Conservation (phyloP, 2,797 vertebrate species). For the Trematomus bernacchii region DNA sequence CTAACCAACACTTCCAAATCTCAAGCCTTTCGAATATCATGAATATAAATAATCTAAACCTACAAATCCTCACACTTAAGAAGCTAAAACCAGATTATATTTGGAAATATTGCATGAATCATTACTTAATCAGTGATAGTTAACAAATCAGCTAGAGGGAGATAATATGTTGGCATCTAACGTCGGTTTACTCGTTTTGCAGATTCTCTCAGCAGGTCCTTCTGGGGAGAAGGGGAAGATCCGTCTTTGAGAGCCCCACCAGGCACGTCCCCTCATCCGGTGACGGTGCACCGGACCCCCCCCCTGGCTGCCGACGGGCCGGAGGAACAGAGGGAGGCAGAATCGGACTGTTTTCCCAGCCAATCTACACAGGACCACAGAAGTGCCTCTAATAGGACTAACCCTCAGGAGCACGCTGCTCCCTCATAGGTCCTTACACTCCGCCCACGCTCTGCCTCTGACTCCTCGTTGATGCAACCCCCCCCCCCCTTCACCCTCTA, state of each 20-base stretch:
- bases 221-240: constrained; percentile 87
- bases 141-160: background rate
- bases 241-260: constrained; percentile 62
- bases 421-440: constrained; percentile 84
- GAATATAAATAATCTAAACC: background rate
- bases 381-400: constrained; percentile 90
- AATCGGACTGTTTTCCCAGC: constrained; percentile 57
- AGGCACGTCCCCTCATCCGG: constrained; percentile 76
- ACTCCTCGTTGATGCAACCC: constrained; percentile 58
- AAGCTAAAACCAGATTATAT: background rate
- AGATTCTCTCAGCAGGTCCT: constrained; percentile 86
- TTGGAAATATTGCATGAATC: background rate
- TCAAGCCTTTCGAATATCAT: background rate
- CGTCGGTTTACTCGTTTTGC: constrained; percentile 35
- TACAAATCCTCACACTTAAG: background rate
- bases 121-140: background rate
- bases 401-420: constrained; percentile 81
- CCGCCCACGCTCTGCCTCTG: constrained; percentile 48
- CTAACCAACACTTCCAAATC: background rate
- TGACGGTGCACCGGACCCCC: constrained; percentile 79
- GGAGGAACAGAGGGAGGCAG: constrained; percentile 52
- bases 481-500: constrained; percentile 87
- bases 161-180: background rate
- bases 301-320: constrained; percentile 45
- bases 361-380: constrained; percentile 74